phyloP scores from a whole-genome alignment of 2,888 invertebrate species.

The Parnassius orleans region DNA sequence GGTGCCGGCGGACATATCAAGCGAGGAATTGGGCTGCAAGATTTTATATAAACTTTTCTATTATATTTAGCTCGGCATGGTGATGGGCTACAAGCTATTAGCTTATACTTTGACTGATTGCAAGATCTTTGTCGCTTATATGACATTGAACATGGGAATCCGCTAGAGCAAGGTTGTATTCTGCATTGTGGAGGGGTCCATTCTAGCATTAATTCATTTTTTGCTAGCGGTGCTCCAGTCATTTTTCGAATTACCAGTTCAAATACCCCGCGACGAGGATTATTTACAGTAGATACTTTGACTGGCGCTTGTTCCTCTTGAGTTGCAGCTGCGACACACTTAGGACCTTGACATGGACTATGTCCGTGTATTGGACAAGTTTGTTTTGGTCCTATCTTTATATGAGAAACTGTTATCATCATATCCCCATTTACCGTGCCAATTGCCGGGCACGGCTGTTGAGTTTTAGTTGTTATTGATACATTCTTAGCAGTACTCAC shows the following conservation, averaged over 20 bases:
- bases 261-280: slow-evolving; percentile 70
- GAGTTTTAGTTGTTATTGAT: slow-evolving; percentile 49
- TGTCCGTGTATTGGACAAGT: slow-evolving; percentile 56
- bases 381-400: slow-evolving; percentile 58
- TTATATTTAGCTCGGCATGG: slow-evolving; percentile 46
- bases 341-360: slow-evolving; percentile 61
- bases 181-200: slow-evolving; percentile 67
- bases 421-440: slow-evolving; percentile 50
- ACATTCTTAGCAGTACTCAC: slow-evolving; percentile 48
- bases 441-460: slow-evolving; percentile 44
- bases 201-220: slow-evolving; percentile 70
- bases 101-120: slow-evolving; percentile 54
- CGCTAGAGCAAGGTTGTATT: slow-evolving; percentile 40
- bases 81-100: slow-evolving; percentile 49
- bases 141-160: slow-evolving; percentile 37
- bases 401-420: slow-evolving; percentile 62
- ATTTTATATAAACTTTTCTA: slow-evolving; percentile 43
- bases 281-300: slow-evolving; percentile 56
- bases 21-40: slow-evolving; percentile 43
- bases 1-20: slow-evolving; percentile 1
- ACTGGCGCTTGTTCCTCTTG: slow-evolving; percentile 54
- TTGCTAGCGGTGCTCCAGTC: slow-evolving; percentile 66
- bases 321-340: slow-evolving; percentile 50
- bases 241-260: slow-evolving; percentile 67
- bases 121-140: slow-evolving; percentile 38